phyloP scores from a whole-genome alignment of 2,888 invertebrate species.

The Monoplex corrugatus region DNA sequence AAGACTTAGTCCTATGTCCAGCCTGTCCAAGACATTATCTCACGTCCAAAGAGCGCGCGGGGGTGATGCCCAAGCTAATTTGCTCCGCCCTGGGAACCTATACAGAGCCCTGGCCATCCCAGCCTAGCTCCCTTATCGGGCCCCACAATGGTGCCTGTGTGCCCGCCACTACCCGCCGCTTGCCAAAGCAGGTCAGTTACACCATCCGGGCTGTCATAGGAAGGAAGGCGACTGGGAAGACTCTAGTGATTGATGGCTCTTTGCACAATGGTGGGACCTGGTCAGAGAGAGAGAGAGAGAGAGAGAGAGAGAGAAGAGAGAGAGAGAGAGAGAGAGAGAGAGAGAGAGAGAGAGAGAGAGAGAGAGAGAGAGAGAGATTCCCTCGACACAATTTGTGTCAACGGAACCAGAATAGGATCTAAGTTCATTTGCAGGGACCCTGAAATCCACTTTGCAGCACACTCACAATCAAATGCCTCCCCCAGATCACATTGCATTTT shows the following conservation, averaged over 20 bases:
- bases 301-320: conserved; percentile 24
- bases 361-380: neutral
- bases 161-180: conserved; percentile 11
- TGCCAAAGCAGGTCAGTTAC: conserved; percentile 44
- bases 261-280: conserved; percentile 44
- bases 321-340: neutral
- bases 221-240: conserved; percentile 41
- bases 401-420: conserved; percentile 43
- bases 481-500: conserved; percentile 24
- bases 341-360: neutral
- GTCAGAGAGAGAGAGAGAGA: conserved; percentile 25
- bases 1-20: conserved; percentile 25
- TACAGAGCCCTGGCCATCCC: neutral
- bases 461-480: conserved; percentile 45
- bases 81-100: conserved; percentile 19
- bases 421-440: conserved; percentile 42
- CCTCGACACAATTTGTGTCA: conserved; percentile 43
- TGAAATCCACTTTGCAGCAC: conserved; percentile 44
- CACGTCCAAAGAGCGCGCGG: neutral
- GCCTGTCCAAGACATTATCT: conserved; percentile 18
- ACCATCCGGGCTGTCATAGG: conserved; percentile 39
- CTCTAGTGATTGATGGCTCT: conserved; percentile 45
- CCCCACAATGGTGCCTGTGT: conserved; percentile 40
- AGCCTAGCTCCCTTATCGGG: conserved; percentile 1
- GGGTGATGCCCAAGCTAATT: conserved; percentile 41